A percentile compares a stretch with the other conserved stretches of the same genome.
phyloP scores from a whole-genome alignment of 2,888 invertebrate genomes.

The Halictus ligatus region DNA sequence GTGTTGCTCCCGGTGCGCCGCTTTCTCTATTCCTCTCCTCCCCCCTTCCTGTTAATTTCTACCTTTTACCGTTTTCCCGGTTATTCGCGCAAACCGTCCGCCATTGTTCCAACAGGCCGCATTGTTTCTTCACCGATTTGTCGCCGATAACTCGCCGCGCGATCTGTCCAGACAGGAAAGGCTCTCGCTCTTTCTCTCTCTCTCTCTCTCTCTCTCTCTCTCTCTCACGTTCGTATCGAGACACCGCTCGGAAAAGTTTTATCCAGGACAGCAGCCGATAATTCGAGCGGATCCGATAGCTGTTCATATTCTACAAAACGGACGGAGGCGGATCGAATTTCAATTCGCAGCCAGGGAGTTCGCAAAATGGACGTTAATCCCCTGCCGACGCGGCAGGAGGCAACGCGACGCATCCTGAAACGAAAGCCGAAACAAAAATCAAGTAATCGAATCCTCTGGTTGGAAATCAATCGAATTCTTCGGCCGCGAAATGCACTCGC shows the following conservation, averaged over 20 bases:
- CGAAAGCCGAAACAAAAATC: conserved; percentile 67
- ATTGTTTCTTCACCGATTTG: neutral
- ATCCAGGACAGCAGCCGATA: conserved; percentile 25
- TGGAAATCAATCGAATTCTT: conserved; percentile 64
- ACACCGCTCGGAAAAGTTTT: conserved; percentile 30
- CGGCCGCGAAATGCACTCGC: conserved; percentile 40
- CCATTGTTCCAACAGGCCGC: neutral
- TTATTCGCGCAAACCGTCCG: neutral
- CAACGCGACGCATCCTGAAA: conserved; percentile 10
- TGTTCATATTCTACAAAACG: conserved; percentile 48
- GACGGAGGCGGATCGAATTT: conserved; percentile 50
- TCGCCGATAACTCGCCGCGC: conserved; percentile 6
- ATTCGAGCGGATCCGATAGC: conserved; percentile 29
- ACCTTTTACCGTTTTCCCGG: neutral
- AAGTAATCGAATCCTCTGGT: conserved; percentile 64
- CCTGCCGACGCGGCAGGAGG: conserved; percentile 3
- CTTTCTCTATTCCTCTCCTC: neutral
- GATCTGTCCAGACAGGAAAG: neutral
- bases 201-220: no score
- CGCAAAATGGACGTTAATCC: conserved; percentile 65
- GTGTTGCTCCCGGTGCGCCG: neutral
- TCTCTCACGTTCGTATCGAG: neutral
- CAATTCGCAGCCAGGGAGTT: conserved; percentile 48
- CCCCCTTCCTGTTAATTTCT: neutral
- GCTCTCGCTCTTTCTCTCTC: neutral